These are phyloP conservation scores for Aphodius sticticus DNA, from an alignment of 2,888 invertebrate genomes.

Conservation along the genomic window DNA sequence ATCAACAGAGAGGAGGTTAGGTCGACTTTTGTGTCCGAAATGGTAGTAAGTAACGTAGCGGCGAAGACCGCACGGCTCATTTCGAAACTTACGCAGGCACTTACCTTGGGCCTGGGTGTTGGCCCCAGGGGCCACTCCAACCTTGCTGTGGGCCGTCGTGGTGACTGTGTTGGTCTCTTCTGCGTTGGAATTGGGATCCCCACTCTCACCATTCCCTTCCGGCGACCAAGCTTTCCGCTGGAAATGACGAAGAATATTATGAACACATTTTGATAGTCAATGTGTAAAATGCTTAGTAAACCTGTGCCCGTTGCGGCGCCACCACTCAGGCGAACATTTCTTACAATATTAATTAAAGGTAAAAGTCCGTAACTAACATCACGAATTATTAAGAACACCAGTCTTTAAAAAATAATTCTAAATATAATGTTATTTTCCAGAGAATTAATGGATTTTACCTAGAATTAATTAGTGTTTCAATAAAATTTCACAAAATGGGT, in stretches of 20 bases:
- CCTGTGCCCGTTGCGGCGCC: too few relatives aligned
- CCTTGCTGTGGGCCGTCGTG: constrained; percentile 85
- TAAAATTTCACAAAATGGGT: not conserved
- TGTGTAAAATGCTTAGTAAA: too few relatives aligned
- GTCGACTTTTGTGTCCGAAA: not conserved
- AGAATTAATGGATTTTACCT: not conserved
- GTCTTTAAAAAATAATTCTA: too few relatives aligned
- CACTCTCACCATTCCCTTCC: constrained; percentile 70
- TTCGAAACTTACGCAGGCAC: constrained; percentile 49
- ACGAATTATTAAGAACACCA: too few relatives aligned
- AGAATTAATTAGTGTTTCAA: constrained; percentile 8
- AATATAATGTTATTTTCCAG: too few relatives aligned
- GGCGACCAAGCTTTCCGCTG: constrained; percentile 71
- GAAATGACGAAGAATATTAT: constrained; percentile 34
- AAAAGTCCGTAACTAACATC: too few relatives aligned
- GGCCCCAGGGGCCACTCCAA: constrained; percentile 80
- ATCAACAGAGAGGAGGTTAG: not conserved
- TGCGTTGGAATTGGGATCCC: constrained; percentile 59
- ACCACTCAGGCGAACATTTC: too few relatives aligned
- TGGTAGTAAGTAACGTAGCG: not conserved
- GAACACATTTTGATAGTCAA: not conserved
- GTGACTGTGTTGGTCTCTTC: constrained; percentile 65
- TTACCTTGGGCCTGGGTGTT: constrained; percentile 71
- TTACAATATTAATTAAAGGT: too few relatives aligned
- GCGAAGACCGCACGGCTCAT: not conserved